Conservation (phyloP, 2,888 invertebrate genomes). For the Tetragnatha montana region DNA sequence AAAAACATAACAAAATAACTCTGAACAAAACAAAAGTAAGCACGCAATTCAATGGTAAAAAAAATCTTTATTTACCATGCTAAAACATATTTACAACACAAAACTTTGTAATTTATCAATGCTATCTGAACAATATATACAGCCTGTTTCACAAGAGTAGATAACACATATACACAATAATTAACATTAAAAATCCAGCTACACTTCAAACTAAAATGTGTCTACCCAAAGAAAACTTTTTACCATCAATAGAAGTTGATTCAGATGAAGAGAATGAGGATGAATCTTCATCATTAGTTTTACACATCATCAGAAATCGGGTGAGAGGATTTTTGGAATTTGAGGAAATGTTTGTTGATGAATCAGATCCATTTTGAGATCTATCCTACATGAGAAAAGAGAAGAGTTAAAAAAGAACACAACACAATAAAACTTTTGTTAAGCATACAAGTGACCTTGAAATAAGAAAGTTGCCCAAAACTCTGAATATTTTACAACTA, state of each 20-base stretch:
- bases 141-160: not conserved
- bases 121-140: not conserved
- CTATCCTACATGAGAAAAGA: not conserved
- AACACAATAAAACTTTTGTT: too few species aligned
- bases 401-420: too few species aligned
- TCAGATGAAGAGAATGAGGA: not conserved
- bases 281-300: slow-evolving; percentile 22
- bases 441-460: too few species aligned
- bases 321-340: slow-evolving; percentile 35
- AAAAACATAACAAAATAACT: too few species aligned
- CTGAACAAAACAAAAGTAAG: not conserved
- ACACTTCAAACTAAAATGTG: not conserved
- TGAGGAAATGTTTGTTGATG: slow-evolving; percentile 10
- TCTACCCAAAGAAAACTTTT: slow-evolving; percentile 38
- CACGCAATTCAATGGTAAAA: not conserved
- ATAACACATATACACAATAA: not conserved
- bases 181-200: not conserved
- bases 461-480: too few species aligned
- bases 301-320: slow-evolving; percentile 9
- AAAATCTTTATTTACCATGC: not conserved
- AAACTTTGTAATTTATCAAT: not conserved
- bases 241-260: slow-evolving; percentile 21
- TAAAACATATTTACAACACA: not conserved
- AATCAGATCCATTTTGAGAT: slow-evolving; percentile 6
- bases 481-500: too few species aligned